Conservation (phyloP, 2,888 invertebrate genomes). For the Andrena dorsata region DNA sequence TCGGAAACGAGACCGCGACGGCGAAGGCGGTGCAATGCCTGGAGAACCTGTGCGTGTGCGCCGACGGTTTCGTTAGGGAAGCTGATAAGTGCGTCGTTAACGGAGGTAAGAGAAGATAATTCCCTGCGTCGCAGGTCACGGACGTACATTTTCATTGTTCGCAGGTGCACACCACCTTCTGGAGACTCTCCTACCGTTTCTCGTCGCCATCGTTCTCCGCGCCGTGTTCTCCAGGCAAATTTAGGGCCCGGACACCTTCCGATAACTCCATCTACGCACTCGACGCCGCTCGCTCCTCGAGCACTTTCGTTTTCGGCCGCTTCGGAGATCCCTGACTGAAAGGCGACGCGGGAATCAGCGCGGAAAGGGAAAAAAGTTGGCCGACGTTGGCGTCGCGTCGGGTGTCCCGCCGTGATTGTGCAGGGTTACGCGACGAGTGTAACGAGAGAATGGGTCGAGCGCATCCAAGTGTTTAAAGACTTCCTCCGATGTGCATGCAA, state of each 20-base stretch:
- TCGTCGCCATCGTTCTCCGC: background rate
- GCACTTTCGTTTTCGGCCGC: background rate
- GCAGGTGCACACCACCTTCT: constrained; percentile 14
- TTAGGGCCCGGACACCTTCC: background rate
- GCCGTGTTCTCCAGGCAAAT: background rate
- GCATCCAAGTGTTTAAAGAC: constrained; percentile 59
- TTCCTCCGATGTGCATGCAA: constrained; percentile 51
- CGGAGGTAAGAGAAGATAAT: constrained; percentile 54
- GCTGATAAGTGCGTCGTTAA: constrained; percentile 59
- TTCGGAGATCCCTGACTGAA: constrained; percentile 15
- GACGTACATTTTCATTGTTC: constrained; percentile 11
- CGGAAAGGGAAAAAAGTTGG: constrained; percentile 33
- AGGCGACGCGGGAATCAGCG: constrained; percentile 38
- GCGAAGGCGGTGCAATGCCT: constrained; percentile 57
- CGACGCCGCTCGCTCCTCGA: background rate
- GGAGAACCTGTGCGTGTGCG: constrained; percentile 66
- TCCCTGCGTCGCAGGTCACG: no score
- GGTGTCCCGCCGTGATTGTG: constrained; percentile 37
- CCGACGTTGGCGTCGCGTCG: constrained; percentile 46
- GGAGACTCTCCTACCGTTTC: background rate
- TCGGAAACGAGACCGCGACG: constrained; percentile 20
- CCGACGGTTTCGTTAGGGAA: constrained; percentile 45
- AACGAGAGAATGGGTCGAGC: constrained; percentile 30
- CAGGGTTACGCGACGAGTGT: constrained; percentile 34
- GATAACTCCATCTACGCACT: background rate